Evolutionary conservation across 2,797 vertebrate genomes (phyloP).

Genomic region (Poeciliopsis paucimaculata): DNA sequence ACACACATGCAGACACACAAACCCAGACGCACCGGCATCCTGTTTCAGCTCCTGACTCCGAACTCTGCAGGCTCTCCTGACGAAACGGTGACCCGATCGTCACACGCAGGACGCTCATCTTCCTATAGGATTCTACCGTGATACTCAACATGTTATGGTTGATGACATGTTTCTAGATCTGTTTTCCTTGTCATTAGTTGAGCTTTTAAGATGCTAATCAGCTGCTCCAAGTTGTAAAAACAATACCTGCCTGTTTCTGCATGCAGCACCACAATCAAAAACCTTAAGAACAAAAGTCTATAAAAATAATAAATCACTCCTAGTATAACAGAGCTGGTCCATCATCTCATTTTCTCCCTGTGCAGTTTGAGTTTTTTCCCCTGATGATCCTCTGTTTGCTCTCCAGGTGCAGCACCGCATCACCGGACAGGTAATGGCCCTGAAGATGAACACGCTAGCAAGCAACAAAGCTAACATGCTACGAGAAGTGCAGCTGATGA

Average conservation of each 20-base stretch:
- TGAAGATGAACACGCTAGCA: conserved; percentile 97
- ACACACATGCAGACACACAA: conserved; percentile 14
- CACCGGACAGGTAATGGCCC: conserved; percentile 95
- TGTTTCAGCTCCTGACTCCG: neutral
- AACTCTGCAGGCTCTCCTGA: neutral
- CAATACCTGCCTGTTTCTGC: neutral
- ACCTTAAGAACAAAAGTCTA: neutral
- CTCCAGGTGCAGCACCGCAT: conserved; percentile 91
- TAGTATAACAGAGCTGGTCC: too few species aligned
- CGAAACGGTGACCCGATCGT: neutral
- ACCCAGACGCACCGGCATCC: neutral
- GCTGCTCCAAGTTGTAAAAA: neutral
- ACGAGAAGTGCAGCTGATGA: conserved; percentile 97
- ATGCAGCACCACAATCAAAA: neutral
- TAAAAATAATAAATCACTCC: neutral
- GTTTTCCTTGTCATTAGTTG: too few species aligned
- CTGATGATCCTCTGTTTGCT: conserved; percentile 9
- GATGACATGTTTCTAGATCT: too few species aligned
- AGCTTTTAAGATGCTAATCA: neutral
- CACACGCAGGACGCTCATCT: neutral
- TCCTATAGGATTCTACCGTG: neutral
- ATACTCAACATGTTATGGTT: neutral
- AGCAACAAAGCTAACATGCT: conserved; percentile 97
- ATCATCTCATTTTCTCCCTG: neutral
- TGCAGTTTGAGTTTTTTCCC: neutral